Evolutionary conservation across 2,113 vertebrate genomes (phyloP).

Genomic region (Austrofundulus limnaeus): DNA sequence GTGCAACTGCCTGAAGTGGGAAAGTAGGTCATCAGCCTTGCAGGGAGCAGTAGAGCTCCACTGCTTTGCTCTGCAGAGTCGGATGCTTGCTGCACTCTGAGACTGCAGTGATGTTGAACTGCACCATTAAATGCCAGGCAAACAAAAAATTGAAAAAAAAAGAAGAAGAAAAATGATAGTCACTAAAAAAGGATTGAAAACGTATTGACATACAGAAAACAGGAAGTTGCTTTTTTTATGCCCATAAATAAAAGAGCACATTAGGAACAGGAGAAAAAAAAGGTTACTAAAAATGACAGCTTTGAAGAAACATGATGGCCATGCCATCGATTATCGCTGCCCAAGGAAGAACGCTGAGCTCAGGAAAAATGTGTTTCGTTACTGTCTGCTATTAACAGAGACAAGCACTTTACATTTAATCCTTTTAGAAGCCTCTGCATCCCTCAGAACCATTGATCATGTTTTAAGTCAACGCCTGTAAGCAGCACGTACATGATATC

Average conservation of each 20-base stretch:
- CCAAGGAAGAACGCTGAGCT: slow-evolving; percentile 14
- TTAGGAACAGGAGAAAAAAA: slow-evolving; percentile 11
- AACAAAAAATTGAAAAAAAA: too few species aligned
- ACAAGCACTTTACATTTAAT: slow-evolving; percentile 24
- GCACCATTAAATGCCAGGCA: slow-evolving; percentile 13
- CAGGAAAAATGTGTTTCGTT: slow-evolving; percentile 17
- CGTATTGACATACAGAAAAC: background rate
- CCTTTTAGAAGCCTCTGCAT: slow-evolving; percentile 24
- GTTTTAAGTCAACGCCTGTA: slow-evolving; percentile 23
- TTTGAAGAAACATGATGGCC: slow-evolving; percentile 10
- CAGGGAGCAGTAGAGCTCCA: slow-evolving; percentile 43
- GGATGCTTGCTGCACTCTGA: slow-evolving; percentile 32
- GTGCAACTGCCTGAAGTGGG: slow-evolving; percentile 49
- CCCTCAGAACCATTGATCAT: slow-evolving; percentile 28
- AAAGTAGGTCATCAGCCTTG: slow-evolving; percentile 71
- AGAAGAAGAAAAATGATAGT: slow-evolving; percentile 5
- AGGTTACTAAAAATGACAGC: background rate
- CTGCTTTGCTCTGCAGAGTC: slow-evolving; percentile 45
- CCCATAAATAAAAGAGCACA: slow-evolving; percentile 8
- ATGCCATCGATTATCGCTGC: slow-evolving; percentile 12
- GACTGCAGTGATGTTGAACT: slow-evolving; percentile 19
- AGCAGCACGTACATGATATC: slow-evolving; percentile 11
- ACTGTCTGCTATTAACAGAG: slow-evolving; percentile 13
- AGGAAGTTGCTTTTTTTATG: slow-evolving; percentile 8
- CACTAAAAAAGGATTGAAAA: slow-evolving; percentile 5